phyloP scores from a whole-genome alignment of 2,113 vertebrate species.

The Herpailurus yagouaroundi region DNA sequence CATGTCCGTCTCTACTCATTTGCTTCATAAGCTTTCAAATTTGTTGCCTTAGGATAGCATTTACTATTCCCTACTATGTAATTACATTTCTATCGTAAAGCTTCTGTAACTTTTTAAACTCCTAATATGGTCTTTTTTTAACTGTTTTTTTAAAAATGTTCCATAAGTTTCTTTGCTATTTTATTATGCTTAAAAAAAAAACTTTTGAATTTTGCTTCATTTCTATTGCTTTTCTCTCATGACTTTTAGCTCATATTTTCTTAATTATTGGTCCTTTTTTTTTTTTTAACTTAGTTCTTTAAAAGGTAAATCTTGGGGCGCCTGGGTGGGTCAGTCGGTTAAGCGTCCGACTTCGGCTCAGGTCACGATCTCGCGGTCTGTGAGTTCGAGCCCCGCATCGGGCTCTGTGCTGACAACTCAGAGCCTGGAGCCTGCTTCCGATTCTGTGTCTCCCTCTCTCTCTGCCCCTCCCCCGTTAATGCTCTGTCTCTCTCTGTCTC shows the following conservation, averaged over 20 bases:
- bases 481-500: too few species aligned
- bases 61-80: neutral
- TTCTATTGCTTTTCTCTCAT: neutral
- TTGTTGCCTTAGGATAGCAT: neutral
- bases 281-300: neutral
- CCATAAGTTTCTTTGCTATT: neutral
- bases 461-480: too few species aligned
- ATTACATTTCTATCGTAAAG: neutral
- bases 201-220: neutral
- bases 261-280: neutral
- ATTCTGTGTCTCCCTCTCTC: too few species aligned
- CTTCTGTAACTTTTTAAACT: neutral
- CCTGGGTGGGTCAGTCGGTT: too few species aligned
- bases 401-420: too few species aligned
- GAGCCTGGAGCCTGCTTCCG: too few species aligned
- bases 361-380: too few species aligned
- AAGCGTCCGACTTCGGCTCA: too few species aligned
- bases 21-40: neutral
- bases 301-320: neutral
- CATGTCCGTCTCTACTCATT: neutral
- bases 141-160: neutral
- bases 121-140: neutral
- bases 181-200: neutral
- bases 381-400: accelerated
- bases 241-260: neutral